Conservation (phyloP, 2,888 invertebrate species). For the Rugalucina vietnamica region DNA sequence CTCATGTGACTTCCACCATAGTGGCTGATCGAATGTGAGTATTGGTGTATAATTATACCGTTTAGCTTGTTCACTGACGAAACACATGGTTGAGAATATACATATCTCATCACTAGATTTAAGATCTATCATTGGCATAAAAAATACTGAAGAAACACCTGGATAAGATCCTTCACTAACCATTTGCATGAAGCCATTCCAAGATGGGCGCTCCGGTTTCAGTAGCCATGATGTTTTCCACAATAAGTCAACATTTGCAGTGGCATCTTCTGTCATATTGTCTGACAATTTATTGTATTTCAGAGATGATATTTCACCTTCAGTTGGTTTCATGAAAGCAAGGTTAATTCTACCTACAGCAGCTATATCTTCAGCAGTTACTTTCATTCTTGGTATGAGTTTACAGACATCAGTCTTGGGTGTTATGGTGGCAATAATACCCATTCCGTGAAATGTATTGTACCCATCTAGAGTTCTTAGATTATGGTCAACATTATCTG, state of each 20-base stretch:
- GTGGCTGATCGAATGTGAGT: conserved; percentile 59
- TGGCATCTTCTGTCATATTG: not conserved
- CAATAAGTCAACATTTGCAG: conserved; percentile 18
- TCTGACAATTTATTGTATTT: not conserved
- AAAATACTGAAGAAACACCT: conserved; percentile 49
- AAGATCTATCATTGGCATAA: conserved; percentile 61
- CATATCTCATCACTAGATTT: conserved; percentile 52
- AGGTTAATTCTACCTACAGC: conserved; percentile 42
- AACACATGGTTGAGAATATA: conserved; percentile 46
- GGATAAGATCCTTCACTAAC: conserved; percentile 39
- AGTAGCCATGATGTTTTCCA: conserved; percentile 20
- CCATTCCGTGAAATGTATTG: conserved; percentile 71
- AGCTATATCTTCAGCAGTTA: conserved; percentile 26
- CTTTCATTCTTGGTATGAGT: conserved; percentile 29
- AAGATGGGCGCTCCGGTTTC: conserved; percentile 1
- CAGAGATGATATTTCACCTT: not conserved
- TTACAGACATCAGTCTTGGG: conserved; percentile 31
- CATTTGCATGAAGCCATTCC: conserved; percentile 31
- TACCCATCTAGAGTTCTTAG: conserved; percentile 64
- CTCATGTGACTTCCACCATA: conserved; percentile 57
- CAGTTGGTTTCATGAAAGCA: conserved; percentile 17
- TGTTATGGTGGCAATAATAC: conserved; percentile 66
- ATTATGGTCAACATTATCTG: conserved; percentile 74
- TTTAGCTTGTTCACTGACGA: conserved; percentile 27
- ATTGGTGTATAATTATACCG: conserved; percentile 40